Conservation (phyloP, 1,140 invertebrate genomes). For the Mya arenaria region DNA sequence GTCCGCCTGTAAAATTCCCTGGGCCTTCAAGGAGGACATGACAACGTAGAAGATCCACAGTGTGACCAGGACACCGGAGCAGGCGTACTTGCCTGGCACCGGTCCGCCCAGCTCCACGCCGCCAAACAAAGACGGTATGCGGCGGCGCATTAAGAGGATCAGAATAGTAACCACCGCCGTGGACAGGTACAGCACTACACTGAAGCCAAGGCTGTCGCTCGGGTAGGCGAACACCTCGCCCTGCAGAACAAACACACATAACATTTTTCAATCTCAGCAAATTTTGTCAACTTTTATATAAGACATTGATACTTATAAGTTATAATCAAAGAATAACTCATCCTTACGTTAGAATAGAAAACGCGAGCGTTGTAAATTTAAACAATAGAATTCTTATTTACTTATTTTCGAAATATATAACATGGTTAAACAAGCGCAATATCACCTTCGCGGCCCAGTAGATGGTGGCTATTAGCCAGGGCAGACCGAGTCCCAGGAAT, state of each 20-base stretch:
- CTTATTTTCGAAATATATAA: not conserved
- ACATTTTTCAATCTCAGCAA: not conserved
- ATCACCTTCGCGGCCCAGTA: slow-evolving; percentile 84
- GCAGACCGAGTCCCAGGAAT: slow-evolving; percentile 86
- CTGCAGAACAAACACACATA: slow-evolving; percentile 80
- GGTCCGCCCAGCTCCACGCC: slow-evolving; percentile 85
- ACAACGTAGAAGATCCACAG: slow-evolving; percentile 84
- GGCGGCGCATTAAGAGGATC: slow-evolving; percentile 82
- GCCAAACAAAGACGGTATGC: slow-evolving; percentile 82
- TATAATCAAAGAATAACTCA: not conserved
- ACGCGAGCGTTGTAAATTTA: not conserved
- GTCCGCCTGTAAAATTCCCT: not conserved
- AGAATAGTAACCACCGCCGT: slow-evolving; percentile 82
- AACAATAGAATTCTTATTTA: not conserved
- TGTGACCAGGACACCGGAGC: slow-evolving; percentile 79
- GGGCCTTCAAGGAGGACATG: slow-evolving; percentile 77
- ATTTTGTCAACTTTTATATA: not conserved
- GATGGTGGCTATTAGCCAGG: slow-evolving; percentile 85
- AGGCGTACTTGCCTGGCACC: slow-evolving; percentile 74
- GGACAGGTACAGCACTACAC: slow-evolving; percentile 84
- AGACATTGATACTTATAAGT: not conserved
- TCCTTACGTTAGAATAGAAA: not conserved
- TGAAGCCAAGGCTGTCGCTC: slow-evolving; percentile 83
- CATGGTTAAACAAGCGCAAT: not conserved
- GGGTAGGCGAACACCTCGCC: slow-evolving; percentile 82